These are phyloP conservation scores for Channa argus DNA, from an alignment of 2,113 vertebrate genomes.

Conservation along the genomic window DNA sequence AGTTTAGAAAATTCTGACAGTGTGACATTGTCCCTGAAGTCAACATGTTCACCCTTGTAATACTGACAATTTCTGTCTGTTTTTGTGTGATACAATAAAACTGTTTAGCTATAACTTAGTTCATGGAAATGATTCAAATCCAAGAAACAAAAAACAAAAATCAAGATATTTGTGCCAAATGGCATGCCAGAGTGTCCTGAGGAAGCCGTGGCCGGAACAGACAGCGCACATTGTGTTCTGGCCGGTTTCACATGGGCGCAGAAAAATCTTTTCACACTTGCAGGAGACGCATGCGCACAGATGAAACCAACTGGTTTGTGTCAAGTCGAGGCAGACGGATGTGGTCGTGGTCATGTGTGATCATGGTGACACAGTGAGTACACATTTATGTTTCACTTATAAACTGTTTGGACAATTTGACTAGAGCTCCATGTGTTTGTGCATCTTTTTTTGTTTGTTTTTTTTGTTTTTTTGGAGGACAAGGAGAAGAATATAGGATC, in stretches of 20 bases:
- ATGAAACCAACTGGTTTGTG: slow-evolving; percentile 66
- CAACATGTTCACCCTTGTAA: neutral
- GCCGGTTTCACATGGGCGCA: slow-evolving; percentile 37
- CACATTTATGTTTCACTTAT: slow-evolving; percentile 1
- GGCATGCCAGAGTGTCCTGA: slow-evolving; percentile 2
- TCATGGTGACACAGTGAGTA: slow-evolving; percentile 83
- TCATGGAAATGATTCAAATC: too few species aligned
- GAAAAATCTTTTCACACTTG: slow-evolving; percentile 73
- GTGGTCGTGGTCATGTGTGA: slow-evolving; percentile 45
- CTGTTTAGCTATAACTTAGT: too few species aligned
- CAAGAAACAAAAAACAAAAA: neutral
- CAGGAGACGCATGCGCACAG: slow-evolving; percentile 76
- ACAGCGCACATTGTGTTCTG: slow-evolving; percentile 51
- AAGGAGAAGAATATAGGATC: slow-evolving; percentile 19
- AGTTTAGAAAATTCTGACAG: neutral
- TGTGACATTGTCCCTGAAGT: neutral
- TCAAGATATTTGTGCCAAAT: neutral
- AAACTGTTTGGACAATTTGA: neutral
- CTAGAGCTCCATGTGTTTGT: too few species aligned
- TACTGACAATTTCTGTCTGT: neutral
- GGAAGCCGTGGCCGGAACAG: slow-evolving; percentile 18
- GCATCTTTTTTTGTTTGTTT: neutral
- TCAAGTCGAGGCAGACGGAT: slow-evolving; percentile 76
- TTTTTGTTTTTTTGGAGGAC: neutral
- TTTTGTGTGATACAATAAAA: too few species aligned